phyloP scores from a whole-genome alignment of 1,140 invertebrate species.

The Samia ricini region DNA sequence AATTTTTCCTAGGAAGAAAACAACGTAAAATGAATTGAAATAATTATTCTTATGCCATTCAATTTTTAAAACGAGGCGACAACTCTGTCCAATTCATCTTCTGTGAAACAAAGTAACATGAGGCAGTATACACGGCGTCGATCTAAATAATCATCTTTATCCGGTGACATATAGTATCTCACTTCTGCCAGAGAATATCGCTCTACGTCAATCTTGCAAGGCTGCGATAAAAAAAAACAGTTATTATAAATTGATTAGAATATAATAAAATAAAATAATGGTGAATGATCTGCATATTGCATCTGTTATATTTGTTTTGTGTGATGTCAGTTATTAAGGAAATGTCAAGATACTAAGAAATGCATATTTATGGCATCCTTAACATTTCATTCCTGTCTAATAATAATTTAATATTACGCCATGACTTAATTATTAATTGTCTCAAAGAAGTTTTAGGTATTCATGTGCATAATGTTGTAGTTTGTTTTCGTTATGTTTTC shows the following conservation, averaged over 20 bases:
- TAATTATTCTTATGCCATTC: not conserved
- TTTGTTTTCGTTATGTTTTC: no score
- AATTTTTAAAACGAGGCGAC: conserved; percentile 49
- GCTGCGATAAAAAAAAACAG: conserved; percentile 25
- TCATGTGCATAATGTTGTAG: no score
- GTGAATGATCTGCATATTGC: no score
- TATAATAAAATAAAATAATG: conserved; percentile 1
- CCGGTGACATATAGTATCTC: conserved; percentile 38
- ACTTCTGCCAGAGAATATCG: conserved; percentile 52
- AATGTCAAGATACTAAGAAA: no score
- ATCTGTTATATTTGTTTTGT: no score
- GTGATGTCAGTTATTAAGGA: no score
- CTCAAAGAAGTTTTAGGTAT: no score
- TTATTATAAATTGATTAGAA: not conserved
- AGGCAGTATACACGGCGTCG: conserved; percentile 55
- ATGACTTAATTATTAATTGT: no score
- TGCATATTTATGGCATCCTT: no score
- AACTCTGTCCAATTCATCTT: conserved; percentile 60
- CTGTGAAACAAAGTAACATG: conserved; percentile 60
- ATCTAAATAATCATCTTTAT: conserved; percentile 39
- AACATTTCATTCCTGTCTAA: no score
- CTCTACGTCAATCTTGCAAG: conserved; percentile 46
- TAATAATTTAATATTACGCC: no score
- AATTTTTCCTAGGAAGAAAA: not conserved
- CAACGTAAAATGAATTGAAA: not conserved